Evolutionary conservation across 2,888 invertebrate genomes (phyloP).

Genomic region (Heteromyza rotundicornis): DNA sequence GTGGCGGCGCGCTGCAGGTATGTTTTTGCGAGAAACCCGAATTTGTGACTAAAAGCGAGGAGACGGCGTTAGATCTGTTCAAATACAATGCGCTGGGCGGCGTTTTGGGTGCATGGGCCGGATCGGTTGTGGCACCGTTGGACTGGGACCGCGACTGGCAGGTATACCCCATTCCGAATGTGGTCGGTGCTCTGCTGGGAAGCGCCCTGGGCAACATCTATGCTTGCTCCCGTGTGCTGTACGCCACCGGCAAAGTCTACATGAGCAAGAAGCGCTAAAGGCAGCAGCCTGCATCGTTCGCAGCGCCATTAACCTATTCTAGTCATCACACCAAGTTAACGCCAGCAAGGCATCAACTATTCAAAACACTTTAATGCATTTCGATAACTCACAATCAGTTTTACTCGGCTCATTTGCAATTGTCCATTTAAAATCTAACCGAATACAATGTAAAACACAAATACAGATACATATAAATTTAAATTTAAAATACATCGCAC

Average conservation of each 20-base stretch:
- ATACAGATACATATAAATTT: too few relatives aligned
- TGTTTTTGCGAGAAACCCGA: slow-evolving; percentile 61
- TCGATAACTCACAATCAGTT: too few relatives aligned
- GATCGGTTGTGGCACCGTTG: slow-evolving; percentile 79
- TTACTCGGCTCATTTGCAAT: too few relatives aligned
- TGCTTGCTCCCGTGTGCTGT: slow-evolving; percentile 56
- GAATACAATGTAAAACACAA: too few relatives aligned
- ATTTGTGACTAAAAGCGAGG: slow-evolving; percentile 56
- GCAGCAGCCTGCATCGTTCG: too few relatives aligned
- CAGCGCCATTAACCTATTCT: too few relatives aligned
- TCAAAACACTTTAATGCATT: too few relatives aligned
- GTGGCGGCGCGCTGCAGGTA: slow-evolving; percentile 59
- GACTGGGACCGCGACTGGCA: slow-evolving; percentile 91
- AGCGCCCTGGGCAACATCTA: slow-evolving; percentile 65
- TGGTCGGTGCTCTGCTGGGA: slow-evolving; percentile 69
- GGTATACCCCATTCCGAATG: slow-evolving; percentile 73
- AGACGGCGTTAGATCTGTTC: slow-evolving; percentile 57
- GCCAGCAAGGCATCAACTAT: too few relatives aligned
- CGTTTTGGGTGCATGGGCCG: slow-evolving; percentile 77
- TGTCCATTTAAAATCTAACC: background rate
- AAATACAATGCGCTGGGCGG: slow-evolving; percentile 60
- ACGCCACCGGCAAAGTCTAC: slow-evolving; percentile 55
- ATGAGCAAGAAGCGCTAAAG: slow-evolving; percentile 56
- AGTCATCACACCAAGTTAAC: too few relatives aligned
- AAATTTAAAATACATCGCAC: too few relatives aligned